Evolutionary conservation across 2,797 vertebrate species (phyloP).

Genomic region (Coluber constrictor): DNA sequence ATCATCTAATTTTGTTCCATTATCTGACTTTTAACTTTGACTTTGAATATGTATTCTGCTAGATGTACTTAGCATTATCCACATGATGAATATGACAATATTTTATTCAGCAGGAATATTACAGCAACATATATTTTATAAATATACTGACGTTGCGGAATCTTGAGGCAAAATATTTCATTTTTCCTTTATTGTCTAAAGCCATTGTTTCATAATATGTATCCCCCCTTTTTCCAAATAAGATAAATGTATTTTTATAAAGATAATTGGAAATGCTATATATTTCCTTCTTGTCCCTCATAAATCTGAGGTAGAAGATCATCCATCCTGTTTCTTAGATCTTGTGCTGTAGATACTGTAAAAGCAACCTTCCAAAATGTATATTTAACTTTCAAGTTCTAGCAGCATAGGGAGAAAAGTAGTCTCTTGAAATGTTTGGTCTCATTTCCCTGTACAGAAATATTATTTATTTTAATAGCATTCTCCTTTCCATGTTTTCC

Average conservation of each 20-base stretch:
- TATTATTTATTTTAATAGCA: conserved; percentile 1
- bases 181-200: neutral
- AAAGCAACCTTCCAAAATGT: neutral
- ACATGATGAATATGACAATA: neutral
- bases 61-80: neutral
- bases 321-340: neutral
- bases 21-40: neutral
- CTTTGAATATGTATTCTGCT: neutral
- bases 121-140: neutral
- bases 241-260: neutral
- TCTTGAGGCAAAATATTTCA: neutral
- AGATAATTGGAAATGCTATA: neutral
- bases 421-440: neutral
- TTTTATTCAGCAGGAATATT: neutral
- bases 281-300: neutral
- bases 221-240: neutral
- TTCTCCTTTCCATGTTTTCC: neutral
- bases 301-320: neutral
- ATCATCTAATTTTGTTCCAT: neutral
- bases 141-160: neutral
- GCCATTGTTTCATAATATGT: neutral
- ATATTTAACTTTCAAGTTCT: neutral
- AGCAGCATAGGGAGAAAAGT: conserved; percentile 3
- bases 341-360: neutral
- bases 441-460: neutral